Evolutionary conservation across 92 coral and sea anemone species (phyloP).

Genomic region (Isaurus tuberculatus): DNA sequence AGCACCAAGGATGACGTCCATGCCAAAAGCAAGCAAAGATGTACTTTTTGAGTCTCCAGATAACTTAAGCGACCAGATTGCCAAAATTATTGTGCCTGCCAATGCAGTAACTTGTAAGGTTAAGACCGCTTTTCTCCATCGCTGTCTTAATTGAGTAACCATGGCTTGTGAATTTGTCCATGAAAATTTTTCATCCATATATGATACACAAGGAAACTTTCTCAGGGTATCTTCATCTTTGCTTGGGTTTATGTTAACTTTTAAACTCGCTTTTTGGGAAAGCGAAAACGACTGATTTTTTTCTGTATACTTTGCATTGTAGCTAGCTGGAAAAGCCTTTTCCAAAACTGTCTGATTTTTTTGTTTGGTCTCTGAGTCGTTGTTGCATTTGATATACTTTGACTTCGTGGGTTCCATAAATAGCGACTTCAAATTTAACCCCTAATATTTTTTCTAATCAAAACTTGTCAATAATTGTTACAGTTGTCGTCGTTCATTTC

Average conservation of each 20-base stretch:
- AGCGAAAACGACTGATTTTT: background rate
- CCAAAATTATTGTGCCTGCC: background rate
- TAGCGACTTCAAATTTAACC: background rate
- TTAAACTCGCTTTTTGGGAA: conserved; percentile 24
- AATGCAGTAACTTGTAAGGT: conserved; percentile 11
- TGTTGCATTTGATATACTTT: background rate
- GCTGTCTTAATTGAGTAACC: background rate
- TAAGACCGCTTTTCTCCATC: conserved; percentile 33
- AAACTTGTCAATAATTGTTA: too few relatives aligned
- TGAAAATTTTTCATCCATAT: conserved; percentile 36
- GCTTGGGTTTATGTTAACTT: conserved; percentile 37
- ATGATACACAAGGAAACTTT: conserved; percentile 32
- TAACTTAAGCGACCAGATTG: conserved; percentile 15
- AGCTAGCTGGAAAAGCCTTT: background rate
- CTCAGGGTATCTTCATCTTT: background rate
- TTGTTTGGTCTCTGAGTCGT: background rate
- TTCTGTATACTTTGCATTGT: background rate
- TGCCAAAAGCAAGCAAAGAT: conserved; percentile 19
- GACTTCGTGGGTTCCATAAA: background rate
- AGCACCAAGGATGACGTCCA: conserved; percentile 14
- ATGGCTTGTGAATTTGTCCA: background rate
- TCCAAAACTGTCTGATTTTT: background rate
- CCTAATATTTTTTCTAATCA: too few relatives aligned
- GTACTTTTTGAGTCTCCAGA: conserved; percentile 14
- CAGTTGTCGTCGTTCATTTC: too few relatives aligned